These are phyloP conservation scores for Melanargia galathea DNA, from an alignment of 2,888 invertebrate genomes.

Conservation along the genomic window DNA sequence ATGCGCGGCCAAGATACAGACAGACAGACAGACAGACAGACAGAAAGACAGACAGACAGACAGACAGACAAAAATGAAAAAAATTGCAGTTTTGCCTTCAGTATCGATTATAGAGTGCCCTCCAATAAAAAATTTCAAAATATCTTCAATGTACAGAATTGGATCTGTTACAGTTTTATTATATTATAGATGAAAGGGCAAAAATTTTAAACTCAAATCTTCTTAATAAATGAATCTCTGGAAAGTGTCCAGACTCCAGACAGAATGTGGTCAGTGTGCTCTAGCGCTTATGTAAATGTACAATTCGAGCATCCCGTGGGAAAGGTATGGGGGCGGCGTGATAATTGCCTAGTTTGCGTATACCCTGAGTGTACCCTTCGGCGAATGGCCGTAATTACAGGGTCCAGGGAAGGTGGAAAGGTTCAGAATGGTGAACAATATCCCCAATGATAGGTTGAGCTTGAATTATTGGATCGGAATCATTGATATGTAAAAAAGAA, in stretches of 20 bases:
- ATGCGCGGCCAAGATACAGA: too few species aligned
- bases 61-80: too few species aligned
- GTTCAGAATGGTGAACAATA: constrained; percentile 15
- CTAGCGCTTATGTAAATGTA: constrained; percentile 57
- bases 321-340: constrained; percentile 70
- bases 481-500: background rate
- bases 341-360: constrained; percentile 77
- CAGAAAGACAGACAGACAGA: too few species aligned
- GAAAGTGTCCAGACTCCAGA: background rate
- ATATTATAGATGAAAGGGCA: background rate
- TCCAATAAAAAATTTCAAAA: too few species aligned
- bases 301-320: constrained; percentile 76
- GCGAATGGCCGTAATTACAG: constrained; percentile 68
- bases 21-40: too few species aligned
- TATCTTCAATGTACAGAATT: too few species aligned
- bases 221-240: background rate
- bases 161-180: too few species aligned
- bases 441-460: constrained; percentile 30
- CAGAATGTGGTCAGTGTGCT: background rate
- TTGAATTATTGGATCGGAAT: constrained; percentile 25
- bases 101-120: too few species aligned
- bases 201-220: background rate
- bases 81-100: too few species aligned
- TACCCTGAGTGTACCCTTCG: constrained; percentile 65
- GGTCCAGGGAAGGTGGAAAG: constrained; percentile 44